These are phyloP conservation scores for Lepilemur septentrionalis DNA, from an alignment of 2,797 vertebrate genomes.

Conservation along the genomic window DNA sequence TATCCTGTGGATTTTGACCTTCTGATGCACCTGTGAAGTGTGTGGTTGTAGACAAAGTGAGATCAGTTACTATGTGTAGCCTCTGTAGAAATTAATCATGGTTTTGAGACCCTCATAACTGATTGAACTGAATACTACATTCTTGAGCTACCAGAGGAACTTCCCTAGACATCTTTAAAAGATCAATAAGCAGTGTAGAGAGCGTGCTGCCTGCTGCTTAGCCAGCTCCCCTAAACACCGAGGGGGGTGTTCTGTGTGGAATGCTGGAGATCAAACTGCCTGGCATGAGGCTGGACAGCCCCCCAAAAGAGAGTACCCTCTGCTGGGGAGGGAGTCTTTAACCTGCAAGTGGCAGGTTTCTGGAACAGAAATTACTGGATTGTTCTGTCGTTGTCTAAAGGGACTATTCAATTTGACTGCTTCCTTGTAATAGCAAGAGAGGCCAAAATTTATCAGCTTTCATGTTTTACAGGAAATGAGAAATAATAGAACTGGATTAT, in stretches of 20 bases:
- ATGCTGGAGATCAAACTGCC: slow-evolving; percentile 20
- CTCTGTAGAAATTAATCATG: slow-evolving; percentile 42
- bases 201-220: background rate
- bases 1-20: background rate
- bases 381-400: slow-evolving; percentile 67
- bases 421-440: slow-evolving; percentile 67
- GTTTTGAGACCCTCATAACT: slow-evolving; percentile 26
- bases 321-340: slow-evolving; percentile 26
- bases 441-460: slow-evolving; percentile 73
- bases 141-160: slow-evolving; percentile 38
- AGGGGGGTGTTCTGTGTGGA: background rate
- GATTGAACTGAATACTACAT: slow-evolving; percentile 30
- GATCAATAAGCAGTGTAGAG: slow-evolving; percentile 29
- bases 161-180: slow-evolving; percentile 44
- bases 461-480: slow-evolving; percentile 79
- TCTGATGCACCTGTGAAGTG: background rate
- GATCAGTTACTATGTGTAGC: background rate
- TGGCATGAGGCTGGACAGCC: background rate
- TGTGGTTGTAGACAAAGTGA: background rate
- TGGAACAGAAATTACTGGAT: slow-evolving; percentile 45
- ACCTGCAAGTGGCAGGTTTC: slow-evolving; percentile 61
- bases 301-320: background rate
- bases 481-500: slow-evolving; percentile 78
- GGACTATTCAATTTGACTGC: slow-evolving; percentile 70
- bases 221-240: background rate